Evolutionary conservation across 2,797 vertebrate genomes (phyloP).

Genomic region (Scolopax rusticola): DNA sequence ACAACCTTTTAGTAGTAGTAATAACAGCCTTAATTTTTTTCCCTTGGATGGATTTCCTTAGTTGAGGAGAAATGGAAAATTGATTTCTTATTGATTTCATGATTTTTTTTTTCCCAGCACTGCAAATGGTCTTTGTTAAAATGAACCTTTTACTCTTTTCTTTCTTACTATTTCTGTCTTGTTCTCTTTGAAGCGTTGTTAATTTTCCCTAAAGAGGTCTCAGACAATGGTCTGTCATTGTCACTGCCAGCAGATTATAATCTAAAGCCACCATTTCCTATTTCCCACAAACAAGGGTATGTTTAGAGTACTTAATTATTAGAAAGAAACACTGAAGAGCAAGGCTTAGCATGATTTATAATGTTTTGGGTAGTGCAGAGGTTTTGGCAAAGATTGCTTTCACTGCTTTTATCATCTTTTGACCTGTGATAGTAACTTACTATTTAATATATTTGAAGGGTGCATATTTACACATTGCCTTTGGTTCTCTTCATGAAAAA

Average conservation of each 20-base stretch:
- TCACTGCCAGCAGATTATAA: background rate
- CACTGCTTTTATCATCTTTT: background rate
- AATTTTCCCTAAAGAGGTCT: background rate
- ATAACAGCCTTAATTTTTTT: background rate
- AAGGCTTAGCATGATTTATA: background rate
- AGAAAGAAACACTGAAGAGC: background rate
- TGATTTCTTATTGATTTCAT: constrained; percentile 36
- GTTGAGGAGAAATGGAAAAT: background rate
- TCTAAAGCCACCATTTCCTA: constrained; percentile 9
- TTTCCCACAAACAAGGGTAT: background rate
- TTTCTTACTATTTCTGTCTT: background rate
- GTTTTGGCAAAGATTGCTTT: background rate
- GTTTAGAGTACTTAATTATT: background rate
- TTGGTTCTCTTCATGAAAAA: background rate
- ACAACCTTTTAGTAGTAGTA: background rate
- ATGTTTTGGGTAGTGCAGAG: background rate
- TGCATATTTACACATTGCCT: background rate
- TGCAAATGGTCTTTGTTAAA: background rate
- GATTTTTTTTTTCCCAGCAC: background rate
- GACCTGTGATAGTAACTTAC: background rate
- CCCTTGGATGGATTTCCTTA: background rate
- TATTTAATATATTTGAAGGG: background rate
- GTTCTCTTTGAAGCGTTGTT: background rate
- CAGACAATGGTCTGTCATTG: background rate
- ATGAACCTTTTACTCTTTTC: background rate